Evolutionary conservation across 2,888 invertebrate species (phyloP).

Genomic region (Diarsia brunnea): DNA sequence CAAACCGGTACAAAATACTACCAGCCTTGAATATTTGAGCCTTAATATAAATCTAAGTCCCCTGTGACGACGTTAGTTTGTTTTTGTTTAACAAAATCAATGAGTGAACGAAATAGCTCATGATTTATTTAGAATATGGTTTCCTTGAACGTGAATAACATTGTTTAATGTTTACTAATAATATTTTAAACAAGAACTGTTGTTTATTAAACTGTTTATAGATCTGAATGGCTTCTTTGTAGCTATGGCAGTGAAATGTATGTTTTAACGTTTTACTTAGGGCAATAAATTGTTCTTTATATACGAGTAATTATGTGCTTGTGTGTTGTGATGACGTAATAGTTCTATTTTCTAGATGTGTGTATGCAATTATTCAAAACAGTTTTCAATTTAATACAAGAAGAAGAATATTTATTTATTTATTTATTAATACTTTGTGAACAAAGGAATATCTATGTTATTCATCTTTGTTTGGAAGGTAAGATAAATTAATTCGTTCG

Average conservation of each 20-base stretch:
- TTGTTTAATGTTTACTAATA: slow-evolving; percentile 55
- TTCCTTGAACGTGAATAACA: slow-evolving; percentile 68
- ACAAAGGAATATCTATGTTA: too few relatives aligned
- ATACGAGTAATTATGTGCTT: background rate
- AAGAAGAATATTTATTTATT: too few relatives aligned
- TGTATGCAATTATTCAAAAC: too few relatives aligned
- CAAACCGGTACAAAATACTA: slow-evolving; percentile 19
- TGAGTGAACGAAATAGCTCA: slow-evolving; percentile 49
- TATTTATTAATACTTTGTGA: too few relatives aligned
- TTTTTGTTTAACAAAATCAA: slow-evolving; percentile 66
- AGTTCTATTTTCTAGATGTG: background rate
- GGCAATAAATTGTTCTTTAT: background rate
- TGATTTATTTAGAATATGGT: slow-evolving; percentile 68
- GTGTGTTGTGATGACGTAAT: background rate
- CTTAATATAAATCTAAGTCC: slow-evolving; percentile 14
- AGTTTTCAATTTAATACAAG: too few relatives aligned
- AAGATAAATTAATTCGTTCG: too few relatives aligned
- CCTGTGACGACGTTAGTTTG: slow-evolving; percentile 47
- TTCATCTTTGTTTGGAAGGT: too few relatives aligned
- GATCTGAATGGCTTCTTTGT: slow-evolving; percentile 28
- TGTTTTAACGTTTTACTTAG: background rate
- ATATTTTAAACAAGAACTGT: slow-evolving; percentile 14
- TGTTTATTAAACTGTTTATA: slow-evolving; percentile 36
- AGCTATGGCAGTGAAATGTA: background rate
- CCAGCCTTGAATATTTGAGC: slow-evolving; percentile 6